Percentiles rank a stretch among this genome's conserved stretches.
phyloP scores from a whole-genome alignment of 1,140 invertebrate genomes.

The Pogonognathellus flavescens region DNA sequence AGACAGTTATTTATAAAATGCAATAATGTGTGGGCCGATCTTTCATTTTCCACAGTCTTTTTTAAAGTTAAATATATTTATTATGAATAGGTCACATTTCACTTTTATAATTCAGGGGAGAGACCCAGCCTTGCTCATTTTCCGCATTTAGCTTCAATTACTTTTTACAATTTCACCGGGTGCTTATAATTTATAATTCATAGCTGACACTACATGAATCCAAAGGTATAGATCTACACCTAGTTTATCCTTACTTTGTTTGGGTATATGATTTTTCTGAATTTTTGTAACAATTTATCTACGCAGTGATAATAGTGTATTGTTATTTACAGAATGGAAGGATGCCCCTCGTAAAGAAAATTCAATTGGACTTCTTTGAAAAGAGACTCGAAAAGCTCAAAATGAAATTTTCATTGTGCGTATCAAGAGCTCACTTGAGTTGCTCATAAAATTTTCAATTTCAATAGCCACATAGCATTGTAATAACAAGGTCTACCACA shows the following conservation, averaged over 20 bases:
- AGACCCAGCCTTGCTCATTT: slow-evolving; percentile 51
- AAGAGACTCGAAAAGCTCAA: background rate
- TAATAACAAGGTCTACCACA: background rate
- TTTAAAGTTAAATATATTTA: slow-evolving; percentile 28
- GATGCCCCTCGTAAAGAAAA: slow-evolving; percentile 2
- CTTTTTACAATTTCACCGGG: slow-evolving; percentile 16
- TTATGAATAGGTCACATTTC: slow-evolving; percentile 35
- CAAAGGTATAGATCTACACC: too few relatives aligned
- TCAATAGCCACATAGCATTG: slow-evolving; percentile 6
- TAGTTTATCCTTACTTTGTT: background rate
- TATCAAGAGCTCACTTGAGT: slow-evolving; percentile 36
- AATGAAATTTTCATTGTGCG: slow-evolving; percentile 44
- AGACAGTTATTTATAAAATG: slow-evolving; percentile 46
- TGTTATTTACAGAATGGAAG: background rate
- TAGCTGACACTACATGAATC: background rate
- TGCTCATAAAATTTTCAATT: slow-evolving; percentile 28
- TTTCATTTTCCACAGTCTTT: slow-evolving; percentile 18
- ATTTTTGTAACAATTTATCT: background rate
- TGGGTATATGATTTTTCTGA: background rate
- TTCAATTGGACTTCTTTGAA: slow-evolving; percentile 16
- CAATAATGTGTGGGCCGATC: slow-evolving; percentile 36
- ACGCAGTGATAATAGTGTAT: background rate
- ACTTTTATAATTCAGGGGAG: slow-evolving; percentile 41
- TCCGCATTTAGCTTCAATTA: slow-evolving; percentile 52
- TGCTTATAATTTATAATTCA: background rate